A percentile compares a stretch with the other conserved stretches of the same genome.
Conservation (phyloP, 2,888 invertebrate genomes). For the Axea sp. region DNA sequence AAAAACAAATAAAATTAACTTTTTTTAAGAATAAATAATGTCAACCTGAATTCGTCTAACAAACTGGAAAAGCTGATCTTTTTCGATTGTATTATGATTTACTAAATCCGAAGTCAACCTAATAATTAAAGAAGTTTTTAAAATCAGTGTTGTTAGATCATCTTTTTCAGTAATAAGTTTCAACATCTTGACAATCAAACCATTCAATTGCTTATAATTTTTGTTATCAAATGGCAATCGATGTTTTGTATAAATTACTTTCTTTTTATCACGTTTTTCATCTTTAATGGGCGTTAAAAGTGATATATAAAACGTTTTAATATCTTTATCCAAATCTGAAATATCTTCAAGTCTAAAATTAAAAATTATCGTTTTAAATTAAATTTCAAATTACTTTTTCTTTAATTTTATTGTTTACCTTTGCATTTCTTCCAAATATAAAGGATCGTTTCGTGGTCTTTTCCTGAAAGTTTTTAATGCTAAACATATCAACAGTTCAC, state of each 20-base stretch:
- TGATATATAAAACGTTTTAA: slow-evolving; percentile 68
- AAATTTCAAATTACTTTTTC: too few species aligned
- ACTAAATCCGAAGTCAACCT: slow-evolving; percentile 40
- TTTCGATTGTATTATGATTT: slow-evolving; percentile 18
- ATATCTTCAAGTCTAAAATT: not conserved
- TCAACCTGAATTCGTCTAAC: slow-evolving; percentile 30
- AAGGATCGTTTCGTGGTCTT: slow-evolving; percentile 4
- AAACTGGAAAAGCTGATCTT: not conserved
- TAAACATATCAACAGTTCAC: slow-evolving; percentile 69
- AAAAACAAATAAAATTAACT: too few species aligned
- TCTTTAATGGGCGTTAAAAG: slow-evolving; percentile 45
- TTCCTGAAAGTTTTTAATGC: slow-evolving; percentile 66
- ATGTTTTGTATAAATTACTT: slow-evolving; percentile 9
- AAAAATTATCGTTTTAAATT: too few species aligned
- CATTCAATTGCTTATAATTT: slow-evolving; percentile 4
- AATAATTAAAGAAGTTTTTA: slow-evolving; percentile 50
- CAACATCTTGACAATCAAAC: slow-evolving; percentile 19
- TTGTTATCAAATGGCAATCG: slow-evolving; percentile 29
- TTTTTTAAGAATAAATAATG: too few species aligned
- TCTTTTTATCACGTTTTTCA: not conserved
- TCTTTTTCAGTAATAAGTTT: slow-evolving; percentile 31
- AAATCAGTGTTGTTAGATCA: slow-evolving; percentile 28
- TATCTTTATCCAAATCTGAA: slow-evolving; percentile 47
- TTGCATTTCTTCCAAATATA: slow-evolving; percentile 6
- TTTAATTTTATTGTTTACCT: too few species aligned